Conservation (phyloP, 2,797 vertebrate species). For the Scarus forsteni region DNA sequence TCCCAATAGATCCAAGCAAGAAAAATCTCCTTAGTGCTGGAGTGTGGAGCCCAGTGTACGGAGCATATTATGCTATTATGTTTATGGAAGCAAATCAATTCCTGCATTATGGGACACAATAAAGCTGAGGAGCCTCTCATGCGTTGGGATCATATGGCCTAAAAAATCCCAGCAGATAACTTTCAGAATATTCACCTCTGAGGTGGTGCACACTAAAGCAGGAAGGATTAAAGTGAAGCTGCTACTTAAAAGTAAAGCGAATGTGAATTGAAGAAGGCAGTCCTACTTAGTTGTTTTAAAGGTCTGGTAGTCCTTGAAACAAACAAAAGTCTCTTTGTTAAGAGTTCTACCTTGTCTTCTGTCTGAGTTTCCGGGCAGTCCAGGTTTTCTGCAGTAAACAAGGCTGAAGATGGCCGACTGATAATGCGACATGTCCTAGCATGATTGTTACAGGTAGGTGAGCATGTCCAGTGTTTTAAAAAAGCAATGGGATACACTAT, state of each 20-base stretch:
- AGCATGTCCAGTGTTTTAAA: too few relatives aligned
- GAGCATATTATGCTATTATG: slow-evolving; percentile 78
- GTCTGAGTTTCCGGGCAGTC: background rate
- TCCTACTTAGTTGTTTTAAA: background rate
- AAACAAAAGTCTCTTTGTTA: background rate
- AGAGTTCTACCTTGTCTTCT: background rate
- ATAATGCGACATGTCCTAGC: too few relatives aligned
- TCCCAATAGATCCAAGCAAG: slow-evolving; percentile 74
- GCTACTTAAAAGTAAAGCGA: background rate
- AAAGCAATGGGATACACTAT: too few relatives aligned
- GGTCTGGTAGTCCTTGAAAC: background rate
- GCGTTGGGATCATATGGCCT: slow-evolving; percentile 45
- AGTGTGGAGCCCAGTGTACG: slow-evolving; percentile 55
- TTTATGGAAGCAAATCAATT: slow-evolving; percentile 80
- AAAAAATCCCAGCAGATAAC: slow-evolving; percentile 38
- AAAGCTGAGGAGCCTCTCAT: slow-evolving; percentile 48
- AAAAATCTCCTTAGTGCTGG: slow-evolving; percentile 73
- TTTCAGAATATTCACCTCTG: slow-evolving; percentile 10
- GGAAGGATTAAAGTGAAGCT: background rate
- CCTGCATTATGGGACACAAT: slow-evolving; percentile 65
- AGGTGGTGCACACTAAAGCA: background rate
- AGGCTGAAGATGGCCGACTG: too few relatives aligned
- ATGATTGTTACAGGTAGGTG: too few relatives aligned
- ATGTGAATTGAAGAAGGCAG: background rate
- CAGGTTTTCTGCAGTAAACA: too few relatives aligned